Evolutionary conservation across 2,888 invertebrate genomes (phyloP).

Genomic region (Trichogramma dendrolimi): DNA sequence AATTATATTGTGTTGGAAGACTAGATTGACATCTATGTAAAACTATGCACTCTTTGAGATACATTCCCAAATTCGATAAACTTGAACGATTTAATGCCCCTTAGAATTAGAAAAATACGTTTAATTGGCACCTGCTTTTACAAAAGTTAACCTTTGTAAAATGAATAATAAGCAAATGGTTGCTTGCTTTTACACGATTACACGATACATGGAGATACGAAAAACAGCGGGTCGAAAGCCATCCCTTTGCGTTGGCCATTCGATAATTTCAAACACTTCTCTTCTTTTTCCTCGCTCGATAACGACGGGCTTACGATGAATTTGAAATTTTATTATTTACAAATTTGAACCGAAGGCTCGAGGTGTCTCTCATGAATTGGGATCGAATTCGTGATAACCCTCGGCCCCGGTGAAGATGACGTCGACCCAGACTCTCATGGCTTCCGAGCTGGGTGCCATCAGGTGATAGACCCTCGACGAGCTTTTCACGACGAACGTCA

Average conservation of each 20-base stretch:
- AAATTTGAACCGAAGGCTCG: background rate
- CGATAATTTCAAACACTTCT: too few relatives aligned
- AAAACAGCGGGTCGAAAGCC: background rate
- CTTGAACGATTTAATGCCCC: conserved; percentile 26
- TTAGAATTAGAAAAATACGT: conserved; percentile 20
- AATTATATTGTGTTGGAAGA: conserved; percentile 28
- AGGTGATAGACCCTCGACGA: conserved; percentile 83
- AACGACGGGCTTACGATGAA: too few relatives aligned
- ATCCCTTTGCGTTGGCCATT: too few relatives aligned
- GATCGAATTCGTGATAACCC: conserved; percentile 72
- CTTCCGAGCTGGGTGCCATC: conserved; percentile 90
- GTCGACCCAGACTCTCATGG: conserved; percentile 96
- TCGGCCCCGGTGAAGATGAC: conserved; percentile 90
- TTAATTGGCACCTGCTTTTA: conserved; percentile 25
- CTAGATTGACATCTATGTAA: conserved; percentile 28
- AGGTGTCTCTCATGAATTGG: conserved; percentile 19
- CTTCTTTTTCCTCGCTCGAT: too few relatives aligned
- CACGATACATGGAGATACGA: conserved; percentile 3
- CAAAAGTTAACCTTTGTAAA: background rate
- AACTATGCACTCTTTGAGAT: conserved; percentile 15
- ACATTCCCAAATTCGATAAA: conserved; percentile 16
- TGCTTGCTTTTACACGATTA: background rate
- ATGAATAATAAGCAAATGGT: conserved; percentile 12
- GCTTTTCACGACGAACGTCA: conserved; percentile 93
- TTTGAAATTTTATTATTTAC: background rate